Base-by-base conservation (phyloP, 1,140 invertebrate genomes). In the Rhagoletis zephyria region DNA sequence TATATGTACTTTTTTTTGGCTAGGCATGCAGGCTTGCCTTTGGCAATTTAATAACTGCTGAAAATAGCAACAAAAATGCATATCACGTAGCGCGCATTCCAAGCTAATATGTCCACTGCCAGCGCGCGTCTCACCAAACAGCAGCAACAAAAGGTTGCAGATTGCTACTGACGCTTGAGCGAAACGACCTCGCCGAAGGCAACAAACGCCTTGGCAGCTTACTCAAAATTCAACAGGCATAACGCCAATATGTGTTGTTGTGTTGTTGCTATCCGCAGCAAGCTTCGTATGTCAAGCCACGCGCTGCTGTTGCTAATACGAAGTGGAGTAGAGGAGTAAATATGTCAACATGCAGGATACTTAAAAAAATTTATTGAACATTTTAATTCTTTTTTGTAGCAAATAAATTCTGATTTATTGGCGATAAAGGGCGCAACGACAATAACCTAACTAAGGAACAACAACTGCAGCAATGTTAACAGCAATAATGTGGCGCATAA, bases 321-420 rank as follows among this genome's bases (percentile, higher is more conserved):
- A 56, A 10, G 5, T 3, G 6, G 30, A 30, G 30, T 30, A 1
- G 30, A 30, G 30, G 30, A 30, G 30, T 30, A 30, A 30, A 30
- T 67, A 74, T 74, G 67, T 56, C 48, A 87, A 85, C 48, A 61
- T 74, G 87, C 77, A 86, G 81, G 86, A 86, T 87, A 88, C 90
- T 91, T 90, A 90, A 89, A 92, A 90, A 90, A 92, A 91, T 92
- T 92, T 92, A 91, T 92, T 91, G 91, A 92, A 91, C 91, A 91
- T 92, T 92, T 92, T 92, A 92, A 92, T 92, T 92, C 91, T 89
- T 92, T 92, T 91, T 90, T 91, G 91, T 92, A 91, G 91, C 90
- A 91, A 92, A 92, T 92, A 92, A 92, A 92, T 92, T 90, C 91
- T 92, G 91, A 92, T 92, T 92, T 92, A 92, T 92, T 92, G 91